Conservation (phyloP, 2,797 vertebrate species). For the Gymnocypris eckloni region DNA sequence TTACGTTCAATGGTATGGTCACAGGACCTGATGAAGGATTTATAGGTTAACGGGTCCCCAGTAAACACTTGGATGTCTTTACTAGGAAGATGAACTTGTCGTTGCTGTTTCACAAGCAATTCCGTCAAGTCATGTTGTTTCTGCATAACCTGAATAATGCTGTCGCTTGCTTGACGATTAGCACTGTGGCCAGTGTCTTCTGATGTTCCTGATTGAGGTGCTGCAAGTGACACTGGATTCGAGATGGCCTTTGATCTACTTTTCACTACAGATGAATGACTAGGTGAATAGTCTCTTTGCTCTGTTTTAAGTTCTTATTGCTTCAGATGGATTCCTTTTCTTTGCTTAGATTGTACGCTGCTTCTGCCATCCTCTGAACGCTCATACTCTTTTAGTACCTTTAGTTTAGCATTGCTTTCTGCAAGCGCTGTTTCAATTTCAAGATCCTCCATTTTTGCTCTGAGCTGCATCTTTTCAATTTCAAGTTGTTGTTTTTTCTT, state of each 20-base stretch:
- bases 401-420: background rate
- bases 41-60: background rate
- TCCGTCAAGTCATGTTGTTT: background rate
- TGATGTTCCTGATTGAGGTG: background rate
- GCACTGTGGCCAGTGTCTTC: too few relatives aligned
- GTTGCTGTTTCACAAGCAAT: background rate
- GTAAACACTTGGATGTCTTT: conserved; percentile 8
- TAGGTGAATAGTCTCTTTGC: background rate
- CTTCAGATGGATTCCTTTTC: background rate
- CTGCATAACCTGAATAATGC: background rate
- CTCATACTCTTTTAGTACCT: background rate
- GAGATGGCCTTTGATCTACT: background rate
- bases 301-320: background rate
- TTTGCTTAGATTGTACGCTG: background rate
- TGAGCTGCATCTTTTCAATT: background rate
- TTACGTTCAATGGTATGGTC: background rate
- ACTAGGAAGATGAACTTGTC: background rate
- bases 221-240: background rate
- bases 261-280: background rate
- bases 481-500: background rate
- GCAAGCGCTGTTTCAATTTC: background rate
- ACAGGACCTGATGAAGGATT: background rate
- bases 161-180: background rate
- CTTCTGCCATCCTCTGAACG: background rate
- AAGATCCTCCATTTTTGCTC: background rate